phyloP scores from a whole-genome alignment of 1,140 invertebrate species.

The Metopolophium dirhodum region DNA sequence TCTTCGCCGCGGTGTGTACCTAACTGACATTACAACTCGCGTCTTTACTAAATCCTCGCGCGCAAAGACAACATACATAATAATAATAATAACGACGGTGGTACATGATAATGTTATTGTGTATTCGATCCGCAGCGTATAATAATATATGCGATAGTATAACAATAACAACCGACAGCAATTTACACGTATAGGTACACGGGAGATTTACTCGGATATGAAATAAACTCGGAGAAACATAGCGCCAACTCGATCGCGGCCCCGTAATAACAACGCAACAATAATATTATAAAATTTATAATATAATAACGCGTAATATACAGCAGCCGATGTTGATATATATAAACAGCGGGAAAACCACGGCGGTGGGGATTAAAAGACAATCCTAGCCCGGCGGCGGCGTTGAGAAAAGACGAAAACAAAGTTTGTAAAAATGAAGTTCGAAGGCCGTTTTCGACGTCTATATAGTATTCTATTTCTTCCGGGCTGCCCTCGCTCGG shows the following conservation, averaged over 20 bases:
- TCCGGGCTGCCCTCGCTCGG: background rate
- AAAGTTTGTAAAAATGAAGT: conserved; percentile 22
- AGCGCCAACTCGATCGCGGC: background rate
- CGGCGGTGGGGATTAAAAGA: background rate
- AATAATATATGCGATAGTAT: background rate
- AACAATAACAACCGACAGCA: background rate
- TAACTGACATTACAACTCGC: background rate
- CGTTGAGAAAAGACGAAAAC: background rate
- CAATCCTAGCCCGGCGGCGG: background rate
- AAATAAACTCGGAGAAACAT: background rate
- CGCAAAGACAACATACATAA: background rate
- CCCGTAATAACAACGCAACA: background rate
- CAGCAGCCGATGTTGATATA: background rate
- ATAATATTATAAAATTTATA: background rate
- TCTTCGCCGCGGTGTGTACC: too few species aligned
- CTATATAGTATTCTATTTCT: background rate
- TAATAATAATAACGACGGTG: background rate
- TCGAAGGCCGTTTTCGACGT: background rate
- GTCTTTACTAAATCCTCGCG: background rate
- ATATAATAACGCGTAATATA: background rate
- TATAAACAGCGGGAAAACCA: background rate
- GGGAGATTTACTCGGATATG: background rate
- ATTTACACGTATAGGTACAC: too few species aligned
- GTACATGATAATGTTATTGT: too few species aligned
- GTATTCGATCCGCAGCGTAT: background rate